Base-by-base conservation (phyloP, 2,113 vertebrate species). In the Vireo altiloquus region DNA sequence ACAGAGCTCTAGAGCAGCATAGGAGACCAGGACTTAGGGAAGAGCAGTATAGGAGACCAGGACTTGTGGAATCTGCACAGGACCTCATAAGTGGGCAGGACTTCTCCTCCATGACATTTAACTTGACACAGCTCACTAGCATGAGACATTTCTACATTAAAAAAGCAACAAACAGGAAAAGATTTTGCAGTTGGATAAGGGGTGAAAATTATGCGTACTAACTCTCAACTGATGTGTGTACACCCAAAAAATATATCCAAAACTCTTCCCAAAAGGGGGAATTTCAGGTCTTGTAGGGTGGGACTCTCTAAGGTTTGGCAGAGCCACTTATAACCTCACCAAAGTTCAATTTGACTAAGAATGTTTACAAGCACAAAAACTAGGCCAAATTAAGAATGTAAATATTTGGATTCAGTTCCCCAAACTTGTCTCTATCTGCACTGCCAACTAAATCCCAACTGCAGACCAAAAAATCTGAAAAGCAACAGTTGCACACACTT, bases 391-490 rank as follows among this genome's bases (percentile, higher is more conserved):
- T 86, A 47, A 92, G 84, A 96, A 97, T 92, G 92, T 96, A 97
- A 97, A 97, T 97, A 97, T 97, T 97, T 97, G 94, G 54, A 94
- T 84, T 92, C 64, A 74, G 24, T 94, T 96, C 61, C 78, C 84
- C 84, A 96, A 94, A 96, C 61, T 96, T 90, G 80, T 74, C 65
- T 92, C 71, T 72, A 56, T 88, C 82, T 52, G 57, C 47, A 86
- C 70, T 94, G 95, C 92, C 93, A 96, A 90, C 87, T 85, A 93
- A 96, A 94, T 91, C 87, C 74, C 79, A 95, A 94, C 47, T 88
- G 81, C 65, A 91, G 90, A 96, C 92, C 66, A 89, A 94, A 91
- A 93, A 82, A 44, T 93, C 80, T 84, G 35, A 80, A 89, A 87
- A 93, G 44, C 84, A 65, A 82, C 60, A 87, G 53, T 95, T 82